Conservation (phyloP, 2,113 vertebrate species). For the Oxygymnocypris stewartii region DNA sequence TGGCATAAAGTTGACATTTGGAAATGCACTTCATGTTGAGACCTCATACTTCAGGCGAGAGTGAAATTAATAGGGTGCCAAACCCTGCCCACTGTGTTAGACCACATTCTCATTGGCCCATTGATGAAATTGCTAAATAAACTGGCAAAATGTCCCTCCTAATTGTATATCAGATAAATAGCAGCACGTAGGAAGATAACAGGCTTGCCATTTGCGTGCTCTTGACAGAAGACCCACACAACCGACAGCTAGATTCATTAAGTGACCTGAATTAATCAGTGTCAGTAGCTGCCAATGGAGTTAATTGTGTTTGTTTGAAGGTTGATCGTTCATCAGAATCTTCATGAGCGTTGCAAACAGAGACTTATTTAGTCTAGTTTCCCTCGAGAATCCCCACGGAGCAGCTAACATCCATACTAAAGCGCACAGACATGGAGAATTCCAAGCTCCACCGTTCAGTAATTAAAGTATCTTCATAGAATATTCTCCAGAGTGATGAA, state of each 20-base stretch:
- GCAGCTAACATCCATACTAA: constrained; percentile 7
- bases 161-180: constrained; percentile 25
- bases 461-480: too few species aligned
- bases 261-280: constrained; percentile 42
- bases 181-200: constrained; percentile 6
- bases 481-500: constrained; percentile 30
- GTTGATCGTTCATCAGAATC: constrained; percentile 34
- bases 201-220: constrained; percentile 17
- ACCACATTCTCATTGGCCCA: not conserved
- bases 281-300: constrained; percentile 21
- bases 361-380: too few species aligned
- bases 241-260: constrained; percentile 23
- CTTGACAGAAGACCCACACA: constrained; percentile 11
- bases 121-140: not conserved
- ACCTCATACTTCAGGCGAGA: not conserved
- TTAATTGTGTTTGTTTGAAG: constrained; percentile 53
- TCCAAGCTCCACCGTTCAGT: constrained; percentile 13
- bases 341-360: not conserved
- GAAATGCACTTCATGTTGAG: not conserved
- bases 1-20: constrained; percentile 24
- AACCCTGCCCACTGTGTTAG: not conserved
- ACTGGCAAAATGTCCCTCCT: not conserved
- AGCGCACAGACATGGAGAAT: constrained; percentile 25
- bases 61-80: not conserved
- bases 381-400: constrained; percentile 3